These are phyloP conservation scores for Eurytemora carolleeae DNA, from an alignment of 1,140 invertebrate genomes.

Conservation along the genomic window DNA sequence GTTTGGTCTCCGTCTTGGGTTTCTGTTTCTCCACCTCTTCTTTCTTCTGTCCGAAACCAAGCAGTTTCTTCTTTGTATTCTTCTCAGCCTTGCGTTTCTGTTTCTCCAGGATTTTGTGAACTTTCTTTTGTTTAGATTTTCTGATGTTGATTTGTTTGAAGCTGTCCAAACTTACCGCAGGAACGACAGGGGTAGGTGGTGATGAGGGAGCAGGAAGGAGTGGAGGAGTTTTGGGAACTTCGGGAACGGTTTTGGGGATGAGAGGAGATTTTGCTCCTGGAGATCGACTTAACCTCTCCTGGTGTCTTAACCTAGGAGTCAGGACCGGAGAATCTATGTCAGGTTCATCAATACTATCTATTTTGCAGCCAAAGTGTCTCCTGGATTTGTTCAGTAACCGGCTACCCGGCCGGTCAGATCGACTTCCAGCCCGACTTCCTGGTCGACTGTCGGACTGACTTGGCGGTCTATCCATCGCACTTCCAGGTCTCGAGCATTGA, in stretches of 20 bases:
- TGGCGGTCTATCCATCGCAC: too few species aligned
- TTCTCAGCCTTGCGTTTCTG: background rate
- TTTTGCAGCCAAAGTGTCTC: too few species aligned
- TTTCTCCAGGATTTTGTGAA: background rate
- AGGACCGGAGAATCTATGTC: background rate
- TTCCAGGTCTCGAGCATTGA: too few species aligned
- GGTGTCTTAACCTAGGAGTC: background rate
- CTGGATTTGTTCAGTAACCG: background rate
- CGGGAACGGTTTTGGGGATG: too few species aligned
- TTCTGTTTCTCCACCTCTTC: background rate
- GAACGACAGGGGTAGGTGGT: too few species aligned
- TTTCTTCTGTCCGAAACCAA: background rate
- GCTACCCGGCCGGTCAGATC: background rate
- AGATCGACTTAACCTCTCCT: too few species aligned
- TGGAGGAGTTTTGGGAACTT: too few species aligned
- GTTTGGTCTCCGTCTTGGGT: background rate
- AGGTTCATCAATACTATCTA: background rate
- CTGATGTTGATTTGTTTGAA: background rate
- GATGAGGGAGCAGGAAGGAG: too few species aligned
- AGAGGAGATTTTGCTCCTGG: too few species aligned
- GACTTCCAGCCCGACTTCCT: background rate
- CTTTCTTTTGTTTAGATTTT: background rate
- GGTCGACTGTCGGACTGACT: background rate
- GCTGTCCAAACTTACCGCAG: too few species aligned
- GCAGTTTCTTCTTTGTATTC: background rate